Percentiles rank a stretch among this genome's conserved stretches.
Evolutionary conservation across 1,140 invertebrate genomes (phyloP).

Genomic region (Kradibia gibbosae): DNA sequence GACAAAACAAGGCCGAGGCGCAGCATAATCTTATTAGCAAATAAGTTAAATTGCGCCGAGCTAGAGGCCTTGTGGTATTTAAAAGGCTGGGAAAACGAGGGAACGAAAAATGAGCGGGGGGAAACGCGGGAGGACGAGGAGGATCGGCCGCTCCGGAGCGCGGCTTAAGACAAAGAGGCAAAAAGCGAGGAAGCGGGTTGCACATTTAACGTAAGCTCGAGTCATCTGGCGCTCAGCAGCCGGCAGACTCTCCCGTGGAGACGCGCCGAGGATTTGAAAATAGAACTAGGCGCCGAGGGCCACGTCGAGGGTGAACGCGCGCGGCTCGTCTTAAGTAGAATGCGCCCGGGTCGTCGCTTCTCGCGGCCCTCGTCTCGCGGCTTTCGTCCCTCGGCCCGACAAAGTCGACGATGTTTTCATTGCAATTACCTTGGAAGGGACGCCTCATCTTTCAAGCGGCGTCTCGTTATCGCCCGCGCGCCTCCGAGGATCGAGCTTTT

Average conservation of each 20-base stretch:
- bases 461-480: constrained; percentile 22
- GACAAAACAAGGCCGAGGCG: too few species aligned
- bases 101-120: not conserved
- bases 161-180: not conserved
- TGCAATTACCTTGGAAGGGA: constrained; percentile 60
- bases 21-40: not conserved
- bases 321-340: not conserved
- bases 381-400: constrained; percentile 45
- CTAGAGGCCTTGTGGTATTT: not conserved
- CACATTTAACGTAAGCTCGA: constrained; percentile 52
- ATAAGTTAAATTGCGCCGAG: not conserved
- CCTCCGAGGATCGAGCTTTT: constrained; percentile 40
- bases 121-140: not conserved
- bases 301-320: constrained; percentile 57
- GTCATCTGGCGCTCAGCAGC: constrained; percentile 66
- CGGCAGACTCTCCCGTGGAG: not conserved
- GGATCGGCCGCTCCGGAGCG: not conserved
- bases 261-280: constrained; percentile 68
- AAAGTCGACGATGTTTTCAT: constrained; percentile 68
- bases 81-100: not conserved
- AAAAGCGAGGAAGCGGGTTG: not conserved
- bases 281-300: constrained; percentile 61
- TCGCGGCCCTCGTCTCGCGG: not conserved
- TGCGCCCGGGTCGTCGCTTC: constrained; percentile 38
- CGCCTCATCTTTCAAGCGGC: constrained; percentile 34